A percentile compares a stretch with the other conserved stretches of the same genome.
Evolutionary conservation across 2,888 invertebrate species (phyloP).

Genomic region (Furcula furcula): DNA sequence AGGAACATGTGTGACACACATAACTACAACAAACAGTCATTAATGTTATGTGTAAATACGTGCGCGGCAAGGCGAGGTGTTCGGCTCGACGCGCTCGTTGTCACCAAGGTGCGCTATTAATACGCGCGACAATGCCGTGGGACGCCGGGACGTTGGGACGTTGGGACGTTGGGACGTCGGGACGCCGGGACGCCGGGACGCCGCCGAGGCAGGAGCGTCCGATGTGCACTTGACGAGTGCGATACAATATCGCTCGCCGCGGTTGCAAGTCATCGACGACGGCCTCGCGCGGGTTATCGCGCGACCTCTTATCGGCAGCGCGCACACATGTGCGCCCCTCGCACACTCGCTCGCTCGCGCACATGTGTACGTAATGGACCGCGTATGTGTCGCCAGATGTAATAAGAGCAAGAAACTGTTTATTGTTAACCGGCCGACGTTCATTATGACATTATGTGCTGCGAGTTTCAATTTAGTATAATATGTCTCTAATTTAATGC

Average conservation of each 20-base stretch:
- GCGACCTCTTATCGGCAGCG: slow-evolving; percentile 55
- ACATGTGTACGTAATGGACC: slow-evolving; percentile 36
- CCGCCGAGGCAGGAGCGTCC: not conserved
- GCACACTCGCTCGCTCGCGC: slow-evolving; percentile 1
- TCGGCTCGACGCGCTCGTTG: slow-evolving; percentile 9
- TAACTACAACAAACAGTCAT: not conserved
- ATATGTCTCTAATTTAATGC: slow-evolving; percentile 9
- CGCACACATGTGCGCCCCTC: slow-evolving; percentile 24
- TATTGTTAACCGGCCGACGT: slow-evolving; percentile 30
- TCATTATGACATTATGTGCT: slow-evolving; percentile 12
- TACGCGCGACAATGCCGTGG: not conserved
- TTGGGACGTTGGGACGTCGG: not conserved
- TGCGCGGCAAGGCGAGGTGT: slow-evolving; percentile 10
- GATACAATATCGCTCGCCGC: slow-evolving; percentile 7
- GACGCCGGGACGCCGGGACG: slow-evolving; percentile 1
- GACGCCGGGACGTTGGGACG: not conserved
- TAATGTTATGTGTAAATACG: slow-evolving; percentile 5
- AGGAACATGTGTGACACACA: slow-evolving; percentile 14
- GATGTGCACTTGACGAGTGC: not conserved
- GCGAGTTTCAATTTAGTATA: slow-evolving; percentile 8
- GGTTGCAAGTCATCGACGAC: slow-evolving; percentile 13
- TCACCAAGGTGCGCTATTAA: slow-evolving; percentile 3
- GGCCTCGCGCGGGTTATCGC: slow-evolving; percentile 51
- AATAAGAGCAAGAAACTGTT: slow-evolving; percentile 56
- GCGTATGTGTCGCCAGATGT: slow-evolving; percentile 49